Conservation (phyloP, 2,113 vertebrate genomes). For the Neogale vison region DNA sequence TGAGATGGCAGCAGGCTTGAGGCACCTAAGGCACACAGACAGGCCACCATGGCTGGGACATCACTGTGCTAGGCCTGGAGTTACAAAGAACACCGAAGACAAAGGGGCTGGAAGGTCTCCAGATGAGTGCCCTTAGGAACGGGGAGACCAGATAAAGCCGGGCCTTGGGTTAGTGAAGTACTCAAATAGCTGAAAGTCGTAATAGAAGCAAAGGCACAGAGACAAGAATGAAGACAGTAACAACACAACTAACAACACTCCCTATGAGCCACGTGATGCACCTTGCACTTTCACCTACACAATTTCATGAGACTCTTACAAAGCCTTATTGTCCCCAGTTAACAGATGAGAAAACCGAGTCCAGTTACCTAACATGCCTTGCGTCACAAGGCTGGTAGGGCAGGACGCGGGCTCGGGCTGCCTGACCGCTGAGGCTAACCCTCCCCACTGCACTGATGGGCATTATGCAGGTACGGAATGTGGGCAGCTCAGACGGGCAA, state of each 20-base stretch:
- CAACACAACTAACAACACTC: not conserved
- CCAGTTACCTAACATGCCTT: not conserved
- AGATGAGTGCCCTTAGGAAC: not conserved
- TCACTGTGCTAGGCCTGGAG: not conserved
- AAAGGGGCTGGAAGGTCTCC: not conserved
- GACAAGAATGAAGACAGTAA: not conserved
- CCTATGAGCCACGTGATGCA: not conserved
- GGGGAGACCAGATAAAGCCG: not conserved
- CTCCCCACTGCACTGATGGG: not conserved
- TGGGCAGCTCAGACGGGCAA: not conserved
- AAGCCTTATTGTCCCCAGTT: not conserved
- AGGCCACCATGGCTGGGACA: not conserved
- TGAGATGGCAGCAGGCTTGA: not conserved
- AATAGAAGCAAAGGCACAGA: not conserved
- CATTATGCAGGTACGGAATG: not conserved
- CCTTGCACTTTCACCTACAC: not conserved
- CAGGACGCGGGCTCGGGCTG: not conserved
- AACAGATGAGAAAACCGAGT: not conserved
- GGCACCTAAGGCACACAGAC: not conserved
- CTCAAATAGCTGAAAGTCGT: not conserved
- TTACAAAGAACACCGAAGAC: not conserved
- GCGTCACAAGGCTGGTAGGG: not conserved
- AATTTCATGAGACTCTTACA: not conserved
- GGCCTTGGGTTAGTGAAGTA: not conserved
- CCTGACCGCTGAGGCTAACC: not conserved